Conservation (phyloP, 2,888 invertebrate species). For the Oscheius sp. region DNA sequence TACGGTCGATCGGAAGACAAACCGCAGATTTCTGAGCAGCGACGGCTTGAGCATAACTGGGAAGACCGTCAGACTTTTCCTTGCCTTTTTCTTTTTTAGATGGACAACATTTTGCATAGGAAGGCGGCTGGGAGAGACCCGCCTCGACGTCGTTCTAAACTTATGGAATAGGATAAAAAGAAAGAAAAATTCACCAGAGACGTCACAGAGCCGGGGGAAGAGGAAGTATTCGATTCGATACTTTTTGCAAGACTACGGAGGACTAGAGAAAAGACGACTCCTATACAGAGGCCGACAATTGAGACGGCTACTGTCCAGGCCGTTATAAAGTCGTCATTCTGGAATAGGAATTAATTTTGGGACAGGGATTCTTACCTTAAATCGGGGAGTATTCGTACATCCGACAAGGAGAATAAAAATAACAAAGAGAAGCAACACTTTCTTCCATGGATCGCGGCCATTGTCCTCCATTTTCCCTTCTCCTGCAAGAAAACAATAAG, state of each 20-base stretch:
- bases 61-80: constrained; percentile 18
- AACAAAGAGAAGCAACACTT: constrained; percentile 24
- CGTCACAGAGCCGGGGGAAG: neutral
- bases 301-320: constrained; percentile 29
- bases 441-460: constrained; percentile 22
- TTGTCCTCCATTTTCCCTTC: constrained; percentile 17
- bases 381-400: constrained; percentile 20
- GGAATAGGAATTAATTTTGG: neutral
- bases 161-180: too few relatives aligned
- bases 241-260: constrained; percentile 25
- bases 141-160: constrained; percentile 14
- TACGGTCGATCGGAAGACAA: too few relatives aligned
- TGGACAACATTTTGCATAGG: constrained; percentile 19
- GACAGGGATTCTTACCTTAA: constrained; percentile 1
- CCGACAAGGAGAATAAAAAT: constrained; percentile 25
- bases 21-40: neutral
- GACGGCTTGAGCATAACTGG: constrained; percentile 16
- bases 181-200: neutral
- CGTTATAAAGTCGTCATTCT: constrained; percentile 31
- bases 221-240: constrained; percentile 4
- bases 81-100: neutral
- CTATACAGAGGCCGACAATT: constrained; percentile 26
- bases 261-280: constrained; percentile 26
- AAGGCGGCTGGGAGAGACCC: neutral
- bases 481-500: too few relatives aligned